phyloP scores from a whole-genome alignment of 2,797 vertebrate species.

The Gallirallus australis region DNA sequence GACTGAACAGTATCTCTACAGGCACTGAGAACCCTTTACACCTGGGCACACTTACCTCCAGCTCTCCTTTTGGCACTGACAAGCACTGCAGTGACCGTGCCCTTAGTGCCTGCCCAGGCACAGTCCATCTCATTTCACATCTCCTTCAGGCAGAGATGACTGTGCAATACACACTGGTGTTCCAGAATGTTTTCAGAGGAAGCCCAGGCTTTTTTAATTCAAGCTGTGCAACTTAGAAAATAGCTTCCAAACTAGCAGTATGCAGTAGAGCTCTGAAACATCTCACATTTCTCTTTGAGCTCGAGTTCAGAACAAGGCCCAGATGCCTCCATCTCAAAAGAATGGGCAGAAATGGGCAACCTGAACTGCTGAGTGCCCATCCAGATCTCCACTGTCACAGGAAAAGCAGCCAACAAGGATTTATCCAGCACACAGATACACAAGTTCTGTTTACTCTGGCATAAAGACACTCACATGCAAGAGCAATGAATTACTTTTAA shows the following conservation, averaged over 20 bases:
- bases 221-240: rapidly evolving
- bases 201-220: background rate
- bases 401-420: background rate
- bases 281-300: background rate
- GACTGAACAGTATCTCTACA: rapidly evolving
- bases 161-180: rapidly evolving
- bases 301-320: background rate
- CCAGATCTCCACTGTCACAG: too few species aligned
- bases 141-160: background rate
- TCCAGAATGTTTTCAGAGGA: background rate
- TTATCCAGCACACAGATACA: rapidly evolving
- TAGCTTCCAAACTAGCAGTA: background rate
- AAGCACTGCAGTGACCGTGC: background rate
- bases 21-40: background rate
- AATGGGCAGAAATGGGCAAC: background rate
- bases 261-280: background rate
- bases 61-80: background rate
- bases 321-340: background rate
- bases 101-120: background rate
- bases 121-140: background rate
- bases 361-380: rapidly evolving
- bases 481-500: background rate
- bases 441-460: rapidly evolving
- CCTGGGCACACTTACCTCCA: background rate
- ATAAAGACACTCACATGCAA: background rate